Base-by-base conservation (phyloP, 1,140 invertebrate species). In the Euwallacea similis region DNA sequence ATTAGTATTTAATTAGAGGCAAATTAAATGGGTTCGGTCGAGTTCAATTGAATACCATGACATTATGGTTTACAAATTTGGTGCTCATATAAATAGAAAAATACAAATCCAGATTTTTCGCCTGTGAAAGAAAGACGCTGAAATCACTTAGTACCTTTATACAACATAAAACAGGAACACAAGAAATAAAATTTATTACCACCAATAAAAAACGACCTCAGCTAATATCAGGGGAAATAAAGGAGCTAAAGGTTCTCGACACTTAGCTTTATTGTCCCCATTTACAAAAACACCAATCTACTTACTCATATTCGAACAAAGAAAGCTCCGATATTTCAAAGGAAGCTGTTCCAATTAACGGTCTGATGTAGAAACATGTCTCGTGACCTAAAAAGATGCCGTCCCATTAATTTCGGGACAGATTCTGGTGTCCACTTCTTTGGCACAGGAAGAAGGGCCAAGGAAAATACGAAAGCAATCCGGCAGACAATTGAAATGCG, bases 401-500 rank as follows among this genome's bases (percentile, higher is more conserved):
- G 65, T 58, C 65, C 43, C 65, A 66, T 66, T 66, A 66, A 66
- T 66, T 66, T 66, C 54, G 21, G 65, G 55, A 56, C 65, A 66
- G 65, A 66, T 58, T 66, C 65, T 46, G 42, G 42, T 66, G 65
- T 66, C 65, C 65, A 66, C 54, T 66, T 65, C 63, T 65, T 65
- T 65, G 47, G n/a, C 15, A 43, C 41, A 44, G 13, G 10, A 66
- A 66, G 65, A 66, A 58, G 43, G 43, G 47, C 63, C 47, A 65
- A 54, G 53, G 63, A 65, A 67, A 67, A 67, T 59, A 55, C 53
- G 65, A 67, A 67, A 67, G 65, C 65, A 67, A 67, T 56, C 66
- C 56, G 58, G 58, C 42, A 68, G 60, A 68, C 66, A 68, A 68
- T 68, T 61, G 56, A 47, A 68, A 68, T 68, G 66, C 16, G 66